Percentiles rank a stretch among this genome's conserved stretches.
phyloP scores from a whole-genome alignment of 2,888 invertebrate genomes.

The Myopa testacea region DNA sequence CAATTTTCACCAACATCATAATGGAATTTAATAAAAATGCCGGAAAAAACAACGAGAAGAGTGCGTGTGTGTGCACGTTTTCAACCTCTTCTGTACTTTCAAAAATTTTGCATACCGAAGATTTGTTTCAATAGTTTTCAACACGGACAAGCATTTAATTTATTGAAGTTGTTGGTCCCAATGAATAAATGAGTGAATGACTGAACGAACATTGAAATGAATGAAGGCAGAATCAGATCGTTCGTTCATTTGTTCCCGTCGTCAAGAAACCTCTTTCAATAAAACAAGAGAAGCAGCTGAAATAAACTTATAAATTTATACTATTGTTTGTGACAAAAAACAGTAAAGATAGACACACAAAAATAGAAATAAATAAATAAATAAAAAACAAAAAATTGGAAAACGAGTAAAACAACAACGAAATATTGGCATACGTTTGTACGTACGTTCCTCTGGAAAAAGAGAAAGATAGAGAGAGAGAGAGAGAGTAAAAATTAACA shows the following conservation, averaged over 20 bases:
- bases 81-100: too few species aligned
- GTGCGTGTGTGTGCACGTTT: background rate
- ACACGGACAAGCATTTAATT: slow-evolving; percentile 19
- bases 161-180: background rate
- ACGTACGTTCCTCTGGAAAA: background rate
- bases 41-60: background rate
- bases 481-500: background rate
- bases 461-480: background rate
- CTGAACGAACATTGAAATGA: background rate
- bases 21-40: background rate
- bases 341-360: background rate
- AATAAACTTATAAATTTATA: background rate
- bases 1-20: background rate
- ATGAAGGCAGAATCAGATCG: slow-evolving; percentile 2
- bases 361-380: background rate
- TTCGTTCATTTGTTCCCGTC: too few species aligned
- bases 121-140: slow-evolving; percentile 41
- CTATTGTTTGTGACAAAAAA: slow-evolving; percentile 6
- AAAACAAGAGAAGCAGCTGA: background rate
- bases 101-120: slow-evolving; percentile 3
- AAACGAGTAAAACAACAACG: background rate
- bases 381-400: background rate
- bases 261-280: background rate
- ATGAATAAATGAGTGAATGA: slow-evolving; percentile 15
- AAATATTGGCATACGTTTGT: background rate